These are phyloP conservation scores for Drosophila limbata DNA, from an alignment of 2,888 invertebrate genomes.

Conservation along the genomic window DNA sequence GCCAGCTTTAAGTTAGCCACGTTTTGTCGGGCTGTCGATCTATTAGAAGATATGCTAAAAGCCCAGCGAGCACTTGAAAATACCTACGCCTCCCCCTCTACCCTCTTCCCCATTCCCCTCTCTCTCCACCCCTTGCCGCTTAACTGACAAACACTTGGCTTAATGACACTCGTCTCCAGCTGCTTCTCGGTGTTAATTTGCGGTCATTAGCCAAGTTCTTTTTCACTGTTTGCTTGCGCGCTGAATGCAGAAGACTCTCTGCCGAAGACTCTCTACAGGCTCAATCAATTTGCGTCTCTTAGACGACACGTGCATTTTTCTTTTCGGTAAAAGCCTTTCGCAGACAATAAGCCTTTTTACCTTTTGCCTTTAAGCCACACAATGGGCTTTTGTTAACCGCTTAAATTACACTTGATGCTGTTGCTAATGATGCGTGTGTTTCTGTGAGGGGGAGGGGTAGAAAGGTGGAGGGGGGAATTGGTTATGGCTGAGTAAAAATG, in stretches of 20 bases:
- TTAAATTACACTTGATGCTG: conserved; percentile 71
- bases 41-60: conserved; percentile 78
- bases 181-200: conserved; percentile 72
- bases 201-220: conserved; percentile 76
- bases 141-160: conserved; percentile 68
- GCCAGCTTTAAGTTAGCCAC: conserved; percentile 25
- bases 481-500: conserved; percentile 56
- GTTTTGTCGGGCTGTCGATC: conserved; percentile 53
- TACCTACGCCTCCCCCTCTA: not conserved
- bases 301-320: conserved; percentile 57
- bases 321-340: conserved; percentile 57
- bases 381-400: conserved; percentile 75
- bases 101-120: not conserved
- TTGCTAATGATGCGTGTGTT: conserved; percentile 72
- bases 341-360: conserved; percentile 31
- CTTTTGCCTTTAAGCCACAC: conserved; percentile 43
- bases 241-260: conserved; percentile 10
- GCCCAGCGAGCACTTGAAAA: conserved; percentile 62
- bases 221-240: conserved; percentile 37
- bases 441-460: conserved; percentile 2
- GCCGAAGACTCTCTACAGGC: conserved; percentile 25
- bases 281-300: conserved; percentile 75
- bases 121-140: not conserved
- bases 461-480: too few relatives aligned
- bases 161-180: conserved; percentile 73